These are phyloP conservation scores for Cylindroiulus punctatus DNA, from an alignment of 2,888 invertebrate genomes.

Conservation along the genomic window DNA sequence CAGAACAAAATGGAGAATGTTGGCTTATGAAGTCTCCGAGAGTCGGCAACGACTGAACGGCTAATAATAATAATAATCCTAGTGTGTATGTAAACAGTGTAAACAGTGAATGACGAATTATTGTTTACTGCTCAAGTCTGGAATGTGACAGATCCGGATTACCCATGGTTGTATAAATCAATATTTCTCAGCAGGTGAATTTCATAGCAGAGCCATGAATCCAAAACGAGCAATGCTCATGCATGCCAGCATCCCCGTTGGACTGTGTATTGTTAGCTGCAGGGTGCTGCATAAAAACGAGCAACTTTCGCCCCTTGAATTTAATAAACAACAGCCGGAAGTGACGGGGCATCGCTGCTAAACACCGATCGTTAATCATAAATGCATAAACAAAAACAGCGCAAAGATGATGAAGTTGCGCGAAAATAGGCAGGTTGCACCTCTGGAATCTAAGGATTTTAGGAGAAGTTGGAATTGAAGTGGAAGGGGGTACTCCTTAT, in stretches of 20 bases:
- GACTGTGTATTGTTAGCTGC: background rate
- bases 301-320: background rate
- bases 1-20: too few relatives aligned
- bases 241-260: background rate
- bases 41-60: too few relatives aligned
- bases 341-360: slow-evolving; percentile 17
- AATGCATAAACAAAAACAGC: background rate
- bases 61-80: too few relatives aligned
- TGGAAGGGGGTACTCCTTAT: background rate
- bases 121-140: background rate
- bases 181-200: slow-evolving; percentile 1
- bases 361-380: background rate
- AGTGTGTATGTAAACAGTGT: too few relatives aligned
- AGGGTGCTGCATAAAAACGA: background rate
- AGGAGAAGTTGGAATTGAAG: background rate
- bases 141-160: background rate
- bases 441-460: background rate
- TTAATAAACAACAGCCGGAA: background rate
- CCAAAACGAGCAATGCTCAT: background rate
- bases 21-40: too few relatives aligned
- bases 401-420: background rate
- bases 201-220: background rate
- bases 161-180: background rate
- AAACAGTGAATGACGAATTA: too few relatives aligned
- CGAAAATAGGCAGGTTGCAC: background rate